Evolutionary conservation across 2,113 vertebrate genomes (phyloP), one percentile per base, ranked within the genome.

Genomic region (Pavo muticus): DNA sequence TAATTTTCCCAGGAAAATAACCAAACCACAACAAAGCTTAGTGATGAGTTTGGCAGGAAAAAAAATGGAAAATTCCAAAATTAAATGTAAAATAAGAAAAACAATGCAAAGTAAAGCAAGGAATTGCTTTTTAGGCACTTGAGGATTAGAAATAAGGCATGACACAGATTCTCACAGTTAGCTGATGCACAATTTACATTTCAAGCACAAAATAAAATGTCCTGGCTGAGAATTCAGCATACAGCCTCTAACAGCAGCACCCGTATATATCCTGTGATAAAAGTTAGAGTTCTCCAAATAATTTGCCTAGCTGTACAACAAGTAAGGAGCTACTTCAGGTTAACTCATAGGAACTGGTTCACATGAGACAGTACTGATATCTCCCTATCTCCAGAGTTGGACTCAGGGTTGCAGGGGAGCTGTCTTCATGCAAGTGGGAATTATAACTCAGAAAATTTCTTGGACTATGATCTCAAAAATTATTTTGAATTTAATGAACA

Each of bases 11-110:
- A 81, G 29, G 42, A 77, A 47, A 9, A 59, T 20, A 59, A n/a
- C 11, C 57, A n/a, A 59, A n/a, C 48, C 19, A 59, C 32, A 59
- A 37, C 8, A 61, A n/a, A 9, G 21, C 5, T 0, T 0, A 59
- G 8, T 47, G 10, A 20, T 27, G 89, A 47, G 8, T 69, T 81
- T 84, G 13, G 7, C 18, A 29, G 39, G 50, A 13, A 35, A 74
- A 76, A 86, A 47, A 23, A 0, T 35, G 6, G 3, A 59, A 50
- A 87, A 89, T 74, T 71, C 45, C 13, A 39, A 69, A 1, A 12
- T 69, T n/a, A 90, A 75, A 65, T 11, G 2, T 79, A 64, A 83
- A 87, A 52, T 47, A 30, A 79, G 32, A 44, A 80, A 67, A 85
- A 6, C 5, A 45, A 6, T 10, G 11, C 24, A 21, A 32, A 57